Conservation (phyloP, 2,888 invertebrate species). For the Beris morrisii region DNA sequence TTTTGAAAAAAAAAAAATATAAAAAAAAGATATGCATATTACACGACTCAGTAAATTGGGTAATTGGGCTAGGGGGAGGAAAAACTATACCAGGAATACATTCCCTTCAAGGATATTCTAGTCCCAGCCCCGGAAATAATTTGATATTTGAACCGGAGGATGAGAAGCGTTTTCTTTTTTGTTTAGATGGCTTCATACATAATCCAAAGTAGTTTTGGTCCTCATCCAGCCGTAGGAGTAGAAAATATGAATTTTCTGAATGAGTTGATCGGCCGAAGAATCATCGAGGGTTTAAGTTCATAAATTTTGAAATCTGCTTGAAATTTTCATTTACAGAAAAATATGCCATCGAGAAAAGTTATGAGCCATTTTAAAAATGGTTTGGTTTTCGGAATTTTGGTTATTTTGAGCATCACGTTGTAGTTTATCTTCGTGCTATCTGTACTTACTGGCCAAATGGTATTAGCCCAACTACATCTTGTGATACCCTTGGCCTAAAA, state of each 20-base stretch:
- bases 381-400: too few species aligned
- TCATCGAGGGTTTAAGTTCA: slow-evolving; percentile 14
- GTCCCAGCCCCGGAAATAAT: neutral
- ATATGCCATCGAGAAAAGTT: too few species aligned
- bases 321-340: neutral
- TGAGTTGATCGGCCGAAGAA: slow-evolving; percentile 25
- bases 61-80: slow-evolving; percentile 26
- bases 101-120: too few species aligned
- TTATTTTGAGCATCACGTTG: too few species aligned
- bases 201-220: too few species aligned
- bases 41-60: slow-evolving; percentile 32
- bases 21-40: slow-evolving; percentile 25
- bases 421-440: too few species aligned
- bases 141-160: slow-evolving; percentile 10
- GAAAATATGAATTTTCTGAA: slow-evolving; percentile 13
- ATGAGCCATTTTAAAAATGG: too few species aligned
- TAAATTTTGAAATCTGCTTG: slow-evolving; percentile 22
- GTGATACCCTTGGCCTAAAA: too few species aligned
- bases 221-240: too few species aligned
- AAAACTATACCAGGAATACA: neutral
- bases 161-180: neutral
- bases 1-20: neutral
- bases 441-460: too few species aligned
- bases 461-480: too few species aligned
- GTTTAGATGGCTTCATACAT: slow-evolving; percentile 1